These are phyloP conservation scores for Macrophya annulata DNA, from an alignment of 2,888 invertebrate species.

Conservation along the genomic window DNA sequence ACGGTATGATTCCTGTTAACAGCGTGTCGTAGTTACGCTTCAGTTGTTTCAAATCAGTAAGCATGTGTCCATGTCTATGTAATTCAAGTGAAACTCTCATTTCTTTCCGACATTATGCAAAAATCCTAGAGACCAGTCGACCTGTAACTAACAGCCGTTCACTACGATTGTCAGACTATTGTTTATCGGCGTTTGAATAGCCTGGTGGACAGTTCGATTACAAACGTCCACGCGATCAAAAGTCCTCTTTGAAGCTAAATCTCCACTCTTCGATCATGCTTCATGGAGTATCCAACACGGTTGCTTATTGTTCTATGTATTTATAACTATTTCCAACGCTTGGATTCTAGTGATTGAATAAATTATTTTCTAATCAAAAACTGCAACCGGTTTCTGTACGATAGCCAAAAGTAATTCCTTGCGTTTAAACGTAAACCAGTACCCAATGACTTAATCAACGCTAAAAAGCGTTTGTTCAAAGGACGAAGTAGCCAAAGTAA, in stretches of 20 bases:
- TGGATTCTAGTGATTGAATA: not conserved
- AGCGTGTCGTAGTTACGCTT: slow-evolving; percentile 72
- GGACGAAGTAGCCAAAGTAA: not conserved
- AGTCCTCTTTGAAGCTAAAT: slow-evolving; percentile 5
- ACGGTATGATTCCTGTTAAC: slow-evolving; percentile 31
- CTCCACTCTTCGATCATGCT: not conserved
- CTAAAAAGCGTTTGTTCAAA: not conserved
- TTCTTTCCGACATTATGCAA: slow-evolving; percentile 77
- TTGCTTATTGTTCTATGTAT: not conserved
- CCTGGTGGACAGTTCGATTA: slow-evolving; percentile 65
- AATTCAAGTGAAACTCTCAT: slow-evolving; percentile 75
- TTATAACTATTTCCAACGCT: not conserved
- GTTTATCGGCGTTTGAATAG: slow-evolving; percentile 68
- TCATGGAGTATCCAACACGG: not conserved
- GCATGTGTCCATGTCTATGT: slow-evolving; percentile 68
- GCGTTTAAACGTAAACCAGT: not conserved
- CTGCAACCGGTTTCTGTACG: not conserved
- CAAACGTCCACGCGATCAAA: slow-evolving; percentile 57
- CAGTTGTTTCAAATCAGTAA: slow-evolving; percentile 76
- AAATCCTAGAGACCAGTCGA: slow-evolving; percentile 61
- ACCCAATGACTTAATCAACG: slow-evolving; percentile 4
- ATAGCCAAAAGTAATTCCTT: not conserved
- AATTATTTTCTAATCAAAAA: not conserved
- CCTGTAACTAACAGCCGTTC: slow-evolving; percentile 21
- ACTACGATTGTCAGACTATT: slow-evolving; percentile 62